Evolutionary conservation across 2,797 vertebrate species (phyloP).

Genomic region (Enteromius anoplus): DNA sequence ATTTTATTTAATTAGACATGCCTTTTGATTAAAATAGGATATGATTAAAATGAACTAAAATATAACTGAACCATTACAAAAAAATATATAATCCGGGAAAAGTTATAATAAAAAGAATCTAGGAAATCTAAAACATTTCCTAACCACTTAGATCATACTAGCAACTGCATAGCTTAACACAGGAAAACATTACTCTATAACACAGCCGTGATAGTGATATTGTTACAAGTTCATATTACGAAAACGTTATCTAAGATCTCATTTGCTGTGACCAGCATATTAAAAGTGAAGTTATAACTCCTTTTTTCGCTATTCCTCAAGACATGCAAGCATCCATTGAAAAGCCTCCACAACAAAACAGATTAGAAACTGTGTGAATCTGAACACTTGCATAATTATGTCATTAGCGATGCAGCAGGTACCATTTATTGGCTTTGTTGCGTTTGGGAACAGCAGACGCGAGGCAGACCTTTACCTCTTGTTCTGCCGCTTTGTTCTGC

Average conservation of each 20-base stretch:
- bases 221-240: not conserved
- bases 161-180: not conserved
- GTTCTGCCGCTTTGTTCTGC: constrained; percentile 57
- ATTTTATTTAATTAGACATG: not conserved
- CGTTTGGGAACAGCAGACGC: constrained; percentile 27
- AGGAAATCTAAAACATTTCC: not conserved
- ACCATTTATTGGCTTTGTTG: constrained; percentile 49
- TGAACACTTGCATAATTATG: constrained; percentile 45
- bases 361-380: constrained; percentile 20
- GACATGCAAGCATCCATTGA: not conserved
- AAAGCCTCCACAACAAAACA: constrained; percentile 3
- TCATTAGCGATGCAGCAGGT: constrained; percentile 52
- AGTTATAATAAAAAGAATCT: not conserved
- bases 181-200: not conserved
- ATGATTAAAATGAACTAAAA: no score
- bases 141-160: no score
- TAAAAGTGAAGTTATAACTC: not conserved
- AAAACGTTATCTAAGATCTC: not conserved
- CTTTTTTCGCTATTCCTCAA: constrained; percentile 6
- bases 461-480: constrained; percentile 38
- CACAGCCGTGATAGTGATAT: not conserved
- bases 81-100: not conserved
- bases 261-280: not conserved
- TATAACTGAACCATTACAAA: not conserved
- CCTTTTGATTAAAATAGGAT: not conserved